Conservation (phyloP, 1,140 invertebrate species). For the Bradysia coprophila region DNA sequence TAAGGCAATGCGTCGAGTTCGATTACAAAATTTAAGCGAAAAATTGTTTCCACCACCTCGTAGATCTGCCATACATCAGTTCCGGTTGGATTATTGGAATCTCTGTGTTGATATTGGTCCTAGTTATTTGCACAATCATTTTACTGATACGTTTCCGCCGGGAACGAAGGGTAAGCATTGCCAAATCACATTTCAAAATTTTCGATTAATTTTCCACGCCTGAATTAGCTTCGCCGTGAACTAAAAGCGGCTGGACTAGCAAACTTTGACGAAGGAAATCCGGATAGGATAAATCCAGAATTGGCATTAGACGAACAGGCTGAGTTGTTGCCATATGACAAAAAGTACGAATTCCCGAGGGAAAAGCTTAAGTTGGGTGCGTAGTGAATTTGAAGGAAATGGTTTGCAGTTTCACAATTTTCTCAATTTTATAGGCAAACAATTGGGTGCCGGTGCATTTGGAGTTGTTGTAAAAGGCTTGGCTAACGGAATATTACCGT, state of each 20-base stretch:
- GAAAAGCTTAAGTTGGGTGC: slow-evolving; percentile 68
- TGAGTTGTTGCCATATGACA: slow-evolving; percentile 76
- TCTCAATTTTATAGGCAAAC: slow-evolving; percentile 37
- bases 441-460: slow-evolving; percentile 80
- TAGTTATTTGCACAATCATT: slow-evolving; percentile 31
- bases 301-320: slow-evolving; percentile 80
- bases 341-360: slow-evolving; percentile 74
- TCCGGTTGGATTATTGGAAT: slow-evolving; percentile 18
- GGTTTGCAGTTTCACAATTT: no score
- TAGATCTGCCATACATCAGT: slow-evolving; percentile 13
- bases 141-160: slow-evolving; percentile 19
- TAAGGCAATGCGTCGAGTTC: no score
- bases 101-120: slow-evolving; percentile 24
- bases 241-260: slow-evolving; percentile 43
- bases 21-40: no score
- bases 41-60: no score
- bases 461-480: slow-evolving; percentile 82
- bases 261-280: slow-evolving; percentile 60
- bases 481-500: slow-evolving; percentile 52
- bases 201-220: no score
- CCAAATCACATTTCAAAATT: no score
- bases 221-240: slow-evolving; percentile 12
- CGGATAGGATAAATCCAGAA: slow-evolving; percentile 72
- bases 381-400: slow-evolving; percentile 6
- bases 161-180: slow-evolving; percentile 16